Evolutionary conservation across 2,888 invertebrate species (phyloP).

Genomic region (Pogonocherus hispidulus): DNA sequence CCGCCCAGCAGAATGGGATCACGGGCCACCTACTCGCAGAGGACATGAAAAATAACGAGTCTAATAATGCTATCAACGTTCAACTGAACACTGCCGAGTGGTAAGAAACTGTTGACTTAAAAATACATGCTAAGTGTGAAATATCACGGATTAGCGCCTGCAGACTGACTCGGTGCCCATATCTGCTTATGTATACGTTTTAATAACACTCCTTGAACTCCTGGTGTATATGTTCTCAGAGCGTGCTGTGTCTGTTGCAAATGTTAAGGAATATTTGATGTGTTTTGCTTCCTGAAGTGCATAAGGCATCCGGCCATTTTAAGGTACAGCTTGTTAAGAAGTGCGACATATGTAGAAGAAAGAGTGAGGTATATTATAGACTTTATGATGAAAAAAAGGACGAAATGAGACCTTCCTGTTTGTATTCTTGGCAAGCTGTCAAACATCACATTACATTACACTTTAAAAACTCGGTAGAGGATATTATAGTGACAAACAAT

Average conservation of each 20-base stretch:
- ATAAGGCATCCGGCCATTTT: too few species aligned
- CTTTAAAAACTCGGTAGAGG: too few species aligned
- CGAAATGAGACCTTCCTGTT: too few species aligned
- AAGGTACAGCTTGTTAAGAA: too few species aligned
- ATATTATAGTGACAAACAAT: too few species aligned
- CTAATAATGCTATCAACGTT: constrained; percentile 65
- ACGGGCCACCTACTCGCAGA: constrained; percentile 54
- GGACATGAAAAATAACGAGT: constrained; percentile 66
- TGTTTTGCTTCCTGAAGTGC: too few species aligned
- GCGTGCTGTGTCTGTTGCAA: not conserved
- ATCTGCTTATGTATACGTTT: constrained; percentile 40
- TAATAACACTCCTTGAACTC: constrained; percentile 44
- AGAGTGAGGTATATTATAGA: too few species aligned
- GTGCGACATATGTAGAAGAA: too few species aligned
- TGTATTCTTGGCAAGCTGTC: too few species aligned
- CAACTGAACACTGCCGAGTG: constrained; percentile 58
- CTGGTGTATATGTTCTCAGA: constrained; percentile 39
- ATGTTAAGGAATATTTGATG: too few species aligned
- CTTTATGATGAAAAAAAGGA: too few species aligned
- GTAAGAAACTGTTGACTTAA: constrained; percentile 57
- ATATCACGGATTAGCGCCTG: constrained; percentile 53
- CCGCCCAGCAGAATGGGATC: constrained; percentile 61
- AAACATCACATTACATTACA: too few species aligned
- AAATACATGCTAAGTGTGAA: constrained; percentile 56
- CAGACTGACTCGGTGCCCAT: constrained; percentile 45